Percentiles rank a stretch among this genome's conserved stretches.
Conservation (phyloP, 2,113 vertebrate species). For the Lutjanus erythropterus region DNA sequence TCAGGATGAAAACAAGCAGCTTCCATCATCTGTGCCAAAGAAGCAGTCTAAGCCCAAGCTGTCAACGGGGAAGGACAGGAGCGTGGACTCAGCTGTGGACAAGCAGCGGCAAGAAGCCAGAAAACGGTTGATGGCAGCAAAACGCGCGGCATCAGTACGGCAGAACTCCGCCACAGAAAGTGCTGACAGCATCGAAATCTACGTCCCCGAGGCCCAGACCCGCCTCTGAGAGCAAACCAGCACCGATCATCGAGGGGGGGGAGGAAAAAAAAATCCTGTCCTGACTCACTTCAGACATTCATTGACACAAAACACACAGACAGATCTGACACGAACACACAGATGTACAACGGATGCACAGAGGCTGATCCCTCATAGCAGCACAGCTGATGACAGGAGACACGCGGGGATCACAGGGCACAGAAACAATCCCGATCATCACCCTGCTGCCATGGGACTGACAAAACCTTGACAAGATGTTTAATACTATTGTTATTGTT, state of each 20-base stretch:
- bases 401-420: constrained; percentile 53
- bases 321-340: constrained; percentile 62
- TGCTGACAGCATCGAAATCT: constrained; percentile 99
- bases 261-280: constrained; percentile 27
- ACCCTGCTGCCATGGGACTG: constrained; percentile 71
- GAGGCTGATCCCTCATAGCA: constrained; percentile 54
- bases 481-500: constrained; percentile 81
- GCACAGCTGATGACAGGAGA: constrained; percentile 43
- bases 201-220: constrained; percentile 96
- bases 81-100: constrained; percentile 89
- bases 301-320: constrained; percentile 59
- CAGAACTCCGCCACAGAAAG: constrained; percentile 99
- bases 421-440: constrained; percentile 47
- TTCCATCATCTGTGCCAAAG: constrained; percentile 96
- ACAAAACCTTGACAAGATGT: constrained; percentile 76
- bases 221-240: constrained; percentile 83
- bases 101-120: constrained; percentile 98
- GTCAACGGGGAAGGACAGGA: constrained; percentile 90
- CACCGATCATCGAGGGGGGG: constrained; percentile 28
- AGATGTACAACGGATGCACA: constrained; percentile 55
- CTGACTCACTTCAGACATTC: constrained; percentile 53
- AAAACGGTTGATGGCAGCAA: constrained; percentile 96
- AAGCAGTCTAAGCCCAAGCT: constrained; percentile 93
- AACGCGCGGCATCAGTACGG: constrained; percentile 94
- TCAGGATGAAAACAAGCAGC: constrained; percentile 96